Conservation (phyloP, 1,140 invertebrate species). For the Tetragonula clypearis region DNA sequence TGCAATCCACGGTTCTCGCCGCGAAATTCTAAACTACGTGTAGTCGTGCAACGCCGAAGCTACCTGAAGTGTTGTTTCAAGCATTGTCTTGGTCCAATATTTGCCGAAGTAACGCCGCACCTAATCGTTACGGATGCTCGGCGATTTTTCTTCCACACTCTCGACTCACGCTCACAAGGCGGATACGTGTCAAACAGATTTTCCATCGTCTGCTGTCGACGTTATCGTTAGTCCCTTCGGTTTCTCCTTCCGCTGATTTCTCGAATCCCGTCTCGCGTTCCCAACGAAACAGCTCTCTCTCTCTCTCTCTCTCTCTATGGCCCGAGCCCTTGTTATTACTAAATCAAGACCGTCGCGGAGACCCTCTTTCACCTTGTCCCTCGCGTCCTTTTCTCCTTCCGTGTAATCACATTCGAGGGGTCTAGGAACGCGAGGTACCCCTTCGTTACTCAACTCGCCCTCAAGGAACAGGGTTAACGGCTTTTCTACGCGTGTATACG, state of each 20-base stretch:
- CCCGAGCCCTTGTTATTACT: conserved; percentile 64
- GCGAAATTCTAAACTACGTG: too few species aligned
- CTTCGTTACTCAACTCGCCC: conserved; percentile 53
- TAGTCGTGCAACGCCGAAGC: too few species aligned
- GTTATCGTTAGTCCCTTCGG: neutral
- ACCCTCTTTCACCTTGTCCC: conserved; percentile 16
- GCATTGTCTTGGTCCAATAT: neutral
- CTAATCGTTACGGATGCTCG: neutral
- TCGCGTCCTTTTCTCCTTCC: conserved; percentile 44
- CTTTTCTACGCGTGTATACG: neutral
- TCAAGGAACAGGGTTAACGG: conserved; percentile 44
- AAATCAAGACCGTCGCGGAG: conserved; percentile 62
- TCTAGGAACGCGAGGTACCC: conserved; percentile 43
- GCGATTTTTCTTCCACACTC: neutral
- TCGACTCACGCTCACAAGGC: neutral
- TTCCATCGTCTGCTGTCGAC: too few species aligned
- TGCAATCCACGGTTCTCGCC: too few species aligned
- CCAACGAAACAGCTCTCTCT: neutral
- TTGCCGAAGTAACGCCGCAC: too few species aligned
- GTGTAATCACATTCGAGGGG: conserved; percentile 63
- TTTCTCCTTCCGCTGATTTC: conserved; percentile 17
- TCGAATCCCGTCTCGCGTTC: conserved; percentile 36
- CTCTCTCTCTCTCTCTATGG: neutral
- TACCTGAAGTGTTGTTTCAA: too few species aligned
- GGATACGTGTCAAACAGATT: too few species aligned